These are phyloP conservation scores for Noctua comes DNA, from an alignment of 2,888 invertebrate genomes.

Conservation along the genomic window DNA sequence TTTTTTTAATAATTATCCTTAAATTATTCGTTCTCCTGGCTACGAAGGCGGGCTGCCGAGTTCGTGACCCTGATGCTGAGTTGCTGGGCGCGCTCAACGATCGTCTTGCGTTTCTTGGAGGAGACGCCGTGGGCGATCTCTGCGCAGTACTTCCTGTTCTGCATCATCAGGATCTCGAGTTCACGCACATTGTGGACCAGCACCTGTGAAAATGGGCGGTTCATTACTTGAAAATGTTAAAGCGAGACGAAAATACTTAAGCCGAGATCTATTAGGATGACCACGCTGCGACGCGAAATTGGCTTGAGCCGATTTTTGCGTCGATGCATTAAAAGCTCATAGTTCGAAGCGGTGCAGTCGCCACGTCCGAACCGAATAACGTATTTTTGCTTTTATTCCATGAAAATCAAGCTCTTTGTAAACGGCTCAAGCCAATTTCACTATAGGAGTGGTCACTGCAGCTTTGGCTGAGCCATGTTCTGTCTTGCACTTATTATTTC, in stretches of 20 bases:
- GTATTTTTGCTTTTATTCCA: background rate
- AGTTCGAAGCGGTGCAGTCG: no score
- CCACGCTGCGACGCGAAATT: background rate
- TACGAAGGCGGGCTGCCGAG: slow-evolving; percentile 98
- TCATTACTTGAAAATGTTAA: background rate
- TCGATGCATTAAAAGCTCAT: background rate
- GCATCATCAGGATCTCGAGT: slow-evolving; percentile 99
- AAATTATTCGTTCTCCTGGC: slow-evolving; percentile 99
- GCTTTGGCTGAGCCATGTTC: background rate
- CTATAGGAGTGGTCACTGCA: background rate
- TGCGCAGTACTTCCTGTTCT: slow-evolving; percentile 98
- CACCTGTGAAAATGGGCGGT: slow-evolving; percentile 74
- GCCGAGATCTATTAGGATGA: background rate
- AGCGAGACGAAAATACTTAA: background rate
- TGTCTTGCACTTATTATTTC: background rate
- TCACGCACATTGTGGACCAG: slow-evolving; percentile 93
- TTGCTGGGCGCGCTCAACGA: slow-evolving; percentile 99
- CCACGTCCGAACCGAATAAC: background rate
- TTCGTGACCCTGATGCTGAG: slow-evolving; percentile 98
- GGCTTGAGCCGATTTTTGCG: background rate
- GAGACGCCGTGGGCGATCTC: slow-evolving; percentile 99
- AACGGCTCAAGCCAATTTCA: background rate
- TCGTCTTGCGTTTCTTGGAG: slow-evolving; percentile 98
- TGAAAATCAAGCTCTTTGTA: background rate
- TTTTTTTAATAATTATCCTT: slow-evolving; percentile 68